A percentile compares a stretch with the other conserved stretches of the same genome.
phyloP scores from a whole-genome alignment of 2,797 vertebrate species.

The Cryptoblepharus egeriae region DNA sequence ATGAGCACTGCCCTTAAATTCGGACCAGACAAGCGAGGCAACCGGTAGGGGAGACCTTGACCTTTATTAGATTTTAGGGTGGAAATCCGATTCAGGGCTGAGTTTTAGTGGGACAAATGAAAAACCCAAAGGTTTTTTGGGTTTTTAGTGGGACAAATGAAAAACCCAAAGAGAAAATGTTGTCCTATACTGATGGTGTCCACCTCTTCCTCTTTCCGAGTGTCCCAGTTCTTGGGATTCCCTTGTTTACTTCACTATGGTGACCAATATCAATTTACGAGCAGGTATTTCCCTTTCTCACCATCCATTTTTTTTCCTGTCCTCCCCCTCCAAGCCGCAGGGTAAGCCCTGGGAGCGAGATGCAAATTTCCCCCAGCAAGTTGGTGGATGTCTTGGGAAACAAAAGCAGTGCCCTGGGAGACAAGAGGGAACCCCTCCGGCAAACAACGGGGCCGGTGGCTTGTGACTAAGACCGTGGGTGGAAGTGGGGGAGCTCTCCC shows the following conservation, averaged over 20 bases:
- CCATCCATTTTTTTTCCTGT: neutral
- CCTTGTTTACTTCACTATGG: constrained; percentile 7
- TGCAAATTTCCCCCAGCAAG: neutral
- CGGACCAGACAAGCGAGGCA: no score
- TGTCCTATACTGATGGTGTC: neutral
- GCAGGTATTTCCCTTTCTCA: neutral
- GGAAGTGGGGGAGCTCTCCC: neutral
- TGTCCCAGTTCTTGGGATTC: neutral
- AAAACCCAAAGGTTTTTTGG: no score
- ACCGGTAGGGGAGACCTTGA: no score
- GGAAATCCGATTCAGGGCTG: neutral
- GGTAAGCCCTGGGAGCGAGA: neutral
- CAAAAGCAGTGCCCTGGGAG: neutral
- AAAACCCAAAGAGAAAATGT: no score
- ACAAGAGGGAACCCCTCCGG: neutral
- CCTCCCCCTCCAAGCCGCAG: neutral
- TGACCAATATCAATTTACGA: neutral
- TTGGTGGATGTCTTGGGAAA: constrained; percentile 3
- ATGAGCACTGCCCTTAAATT: no score
- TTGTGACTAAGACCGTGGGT: neutral
- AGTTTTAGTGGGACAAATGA: no score
- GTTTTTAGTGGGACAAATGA: no score
- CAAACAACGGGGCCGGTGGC: no score
- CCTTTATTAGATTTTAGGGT: no score
- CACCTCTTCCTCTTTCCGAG: neutral